Base-by-base conservation (phyloP, 2,888 invertebrate species). In the Mellilla xanthometata region DNA sequence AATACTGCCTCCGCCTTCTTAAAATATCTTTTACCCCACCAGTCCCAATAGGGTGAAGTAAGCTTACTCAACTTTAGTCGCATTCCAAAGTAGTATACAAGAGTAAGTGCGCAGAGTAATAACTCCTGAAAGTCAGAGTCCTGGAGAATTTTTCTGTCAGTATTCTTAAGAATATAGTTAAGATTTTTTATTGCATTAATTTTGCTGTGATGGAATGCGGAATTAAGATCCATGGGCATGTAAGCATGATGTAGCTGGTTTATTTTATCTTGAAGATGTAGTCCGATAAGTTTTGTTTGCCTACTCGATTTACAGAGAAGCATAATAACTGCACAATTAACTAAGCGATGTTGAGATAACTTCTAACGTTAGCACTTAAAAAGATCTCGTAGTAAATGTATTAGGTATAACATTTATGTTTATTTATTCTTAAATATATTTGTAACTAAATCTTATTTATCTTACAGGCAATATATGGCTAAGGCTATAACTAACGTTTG, bases 1-100 rank as follows among this genome's bases (percentile, higher is more conserved):
- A 79, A 78, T 0, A 64, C 62, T n/a, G 53, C 38, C 49, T 81
- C 80, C 1, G 75, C 71, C 55, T 58, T 73, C 9, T 56, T 59
- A 40, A 80, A 80, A n/a, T 65, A 58, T 40, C 68, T 65, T 32
- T 64, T 67, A 0, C 63, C 65, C 15, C 63, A 68, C 65, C 70
- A 70, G 33, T 56, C 47, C 65, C 69, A 68, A 44, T 56, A 57
- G 23, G 47, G 64, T 0, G 74, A 68, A 1, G 57, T 64, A 1
- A 68, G 34, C 30, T 49, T 58, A 26, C 58, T 72, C n/a, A 73
- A 33, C 62, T 76, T 81, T 3, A 82, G 47, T 4, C 70, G 60
- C 81, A 81, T 81, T 1, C 80, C 82, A 38, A 81, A 82, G 45
- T 72, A 81, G 45, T 78, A 81, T 0, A 81, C 55, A 6, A 74